phyloP scores from a whole-genome alignment of 2,113 vertebrate genomes.

The Puffinus mauretanicus region DNA sequence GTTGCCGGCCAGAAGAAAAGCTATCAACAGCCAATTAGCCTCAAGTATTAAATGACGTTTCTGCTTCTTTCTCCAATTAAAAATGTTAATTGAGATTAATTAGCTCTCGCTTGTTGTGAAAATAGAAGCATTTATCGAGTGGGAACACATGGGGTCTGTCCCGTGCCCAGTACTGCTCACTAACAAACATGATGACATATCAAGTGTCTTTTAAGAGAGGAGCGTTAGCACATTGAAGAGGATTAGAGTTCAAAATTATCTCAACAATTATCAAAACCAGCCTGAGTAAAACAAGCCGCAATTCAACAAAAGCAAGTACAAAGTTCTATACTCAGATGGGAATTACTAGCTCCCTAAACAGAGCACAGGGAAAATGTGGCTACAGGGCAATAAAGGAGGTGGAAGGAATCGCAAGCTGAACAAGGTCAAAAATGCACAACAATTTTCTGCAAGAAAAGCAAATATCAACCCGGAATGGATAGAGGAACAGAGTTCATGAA shows the following conservation, averaged over 20 bases:
- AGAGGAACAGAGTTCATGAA: not conserved
- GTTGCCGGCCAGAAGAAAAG: not conserved
- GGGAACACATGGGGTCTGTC: not conserved
- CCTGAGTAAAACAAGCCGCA: not conserved
- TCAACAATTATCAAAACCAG: not conserved
- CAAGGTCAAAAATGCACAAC: not conserved
- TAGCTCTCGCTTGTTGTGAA: not conserved
- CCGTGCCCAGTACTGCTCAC: not conserved
- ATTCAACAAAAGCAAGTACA: not conserved
- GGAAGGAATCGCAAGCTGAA: not conserved
- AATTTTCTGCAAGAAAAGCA: not conserved
- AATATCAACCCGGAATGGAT: not conserved
- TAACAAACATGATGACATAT: not conserved
- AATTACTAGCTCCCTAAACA: not conserved
- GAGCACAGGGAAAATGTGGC: not conserved
- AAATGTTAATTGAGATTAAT: not conserved
- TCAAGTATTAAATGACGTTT: not conserved
- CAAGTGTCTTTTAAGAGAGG: not conserved
- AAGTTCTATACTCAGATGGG: not conserved
- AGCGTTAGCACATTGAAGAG: accelerated
- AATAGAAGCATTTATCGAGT: not conserved
- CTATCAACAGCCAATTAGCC: not conserved
- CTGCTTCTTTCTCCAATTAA: not conserved
- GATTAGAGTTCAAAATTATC: not conserved
- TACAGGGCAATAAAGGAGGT: not conserved